These are phyloP conservation scores for Drosophila pseudoobscura DNA, from an alignment of 1,140 invertebrate genomes.

Conservation along the genomic window DNA sequence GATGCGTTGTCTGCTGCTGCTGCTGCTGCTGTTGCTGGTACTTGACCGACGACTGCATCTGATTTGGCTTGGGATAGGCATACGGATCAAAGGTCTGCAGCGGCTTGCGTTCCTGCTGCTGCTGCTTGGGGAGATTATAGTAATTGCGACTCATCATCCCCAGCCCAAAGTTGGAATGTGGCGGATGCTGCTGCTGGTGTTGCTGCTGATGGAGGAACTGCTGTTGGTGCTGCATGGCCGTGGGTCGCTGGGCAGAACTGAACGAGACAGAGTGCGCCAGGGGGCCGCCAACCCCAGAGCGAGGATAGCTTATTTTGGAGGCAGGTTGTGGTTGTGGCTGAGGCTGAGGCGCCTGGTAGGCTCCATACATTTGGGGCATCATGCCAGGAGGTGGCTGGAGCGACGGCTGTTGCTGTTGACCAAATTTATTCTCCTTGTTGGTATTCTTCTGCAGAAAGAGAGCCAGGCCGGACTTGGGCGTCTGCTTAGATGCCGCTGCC, in stretches of 20 bases:
- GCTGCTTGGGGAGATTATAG: slow-evolving; percentile 66
- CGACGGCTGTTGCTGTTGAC: slow-evolving; percentile 47
- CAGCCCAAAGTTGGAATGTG: slow-evolving; percentile 52
- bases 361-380: slow-evolving; percentile 64
- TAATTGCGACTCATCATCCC: slow-evolving; percentile 74
- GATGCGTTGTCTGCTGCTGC: slow-evolving; percentile 22
- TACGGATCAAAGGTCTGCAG: slow-evolving; percentile 82
- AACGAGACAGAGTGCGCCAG: slow-evolving; percentile 68
- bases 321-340: slow-evolving; percentile 7
- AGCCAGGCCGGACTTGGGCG: slow-evolving; percentile 53
- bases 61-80: slow-evolving; percentile 69
- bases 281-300: slow-evolving; percentile 36
- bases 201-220: slow-evolving; percentile 22
- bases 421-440: slow-evolving; percentile 78
- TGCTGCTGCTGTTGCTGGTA: slow-evolving; percentile 53
- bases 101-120: slow-evolving; percentile 66
- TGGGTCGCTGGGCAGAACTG: slow-evolving; percentile 59
- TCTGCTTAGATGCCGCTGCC: slow-evolving; percentile 32
- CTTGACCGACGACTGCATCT: slow-evolving; percentile 50
- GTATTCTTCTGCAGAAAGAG: slow-evolving; percentile 69
- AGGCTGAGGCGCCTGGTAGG: slow-evolving; percentile 21
- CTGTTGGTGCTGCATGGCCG: slow-evolving; percentile 41
- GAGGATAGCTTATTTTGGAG: slow-evolving; percentile 35
- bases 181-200: slow-evolving; percentile 29
- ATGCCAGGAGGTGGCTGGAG: slow-evolving; percentile 37